A percentile compares a stretch with the other conserved stretches of the same genome.
phyloP scores from a whole-genome alignment of 2,888 invertebrate genomes.

The Osmoderma eremita region DNA sequence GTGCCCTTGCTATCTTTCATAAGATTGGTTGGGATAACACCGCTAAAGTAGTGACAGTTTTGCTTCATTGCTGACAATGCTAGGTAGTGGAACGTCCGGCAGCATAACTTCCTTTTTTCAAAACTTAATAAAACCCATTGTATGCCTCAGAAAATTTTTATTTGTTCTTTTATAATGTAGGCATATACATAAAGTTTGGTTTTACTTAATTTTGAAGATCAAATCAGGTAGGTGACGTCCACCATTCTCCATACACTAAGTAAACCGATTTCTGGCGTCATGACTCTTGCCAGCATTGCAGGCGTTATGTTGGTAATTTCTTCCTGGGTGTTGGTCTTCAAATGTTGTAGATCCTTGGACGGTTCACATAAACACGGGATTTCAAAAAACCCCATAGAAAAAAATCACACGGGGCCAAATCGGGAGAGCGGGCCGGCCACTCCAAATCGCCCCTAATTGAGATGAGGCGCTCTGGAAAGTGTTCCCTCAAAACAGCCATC shows the following conservation, averaged over 20 bases:
- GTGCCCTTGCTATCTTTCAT: too few relatives aligned
- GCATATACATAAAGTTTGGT: not conserved
- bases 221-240: conserved; percentile 20
- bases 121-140: too few relatives aligned
- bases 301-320: conserved; percentile 43
- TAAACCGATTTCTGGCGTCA: conserved; percentile 39
- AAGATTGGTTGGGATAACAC: too few relatives aligned
- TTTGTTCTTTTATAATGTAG: not conserved
- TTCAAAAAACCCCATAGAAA: conserved; percentile 48
- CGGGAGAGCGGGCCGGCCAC: conserved; percentile 17
- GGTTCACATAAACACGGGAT: conserved; percentile 46
- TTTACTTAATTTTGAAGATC: conserved; percentile 22
- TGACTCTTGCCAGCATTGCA: conserved; percentile 20
- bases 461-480: conserved; percentile 46
- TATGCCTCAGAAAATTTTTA: not conserved
- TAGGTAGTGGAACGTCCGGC: too few relatives aligned
- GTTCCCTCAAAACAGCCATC: conserved; percentile 46
- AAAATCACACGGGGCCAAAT: conserved; percentile 46
- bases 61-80: too few relatives aligned
- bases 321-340: conserved; percentile 49
- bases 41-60: too few relatives aligned
- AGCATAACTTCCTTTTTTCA: too few relatives aligned
- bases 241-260: conserved; percentile 40
- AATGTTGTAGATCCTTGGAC: conserved; percentile 48
- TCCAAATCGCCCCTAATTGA: conserved; percentile 46